Evolutionary conservation across 2,888 invertebrate genomes (phyloP).

Genomic region (Hofmannophila pseudospretella): DNA sequence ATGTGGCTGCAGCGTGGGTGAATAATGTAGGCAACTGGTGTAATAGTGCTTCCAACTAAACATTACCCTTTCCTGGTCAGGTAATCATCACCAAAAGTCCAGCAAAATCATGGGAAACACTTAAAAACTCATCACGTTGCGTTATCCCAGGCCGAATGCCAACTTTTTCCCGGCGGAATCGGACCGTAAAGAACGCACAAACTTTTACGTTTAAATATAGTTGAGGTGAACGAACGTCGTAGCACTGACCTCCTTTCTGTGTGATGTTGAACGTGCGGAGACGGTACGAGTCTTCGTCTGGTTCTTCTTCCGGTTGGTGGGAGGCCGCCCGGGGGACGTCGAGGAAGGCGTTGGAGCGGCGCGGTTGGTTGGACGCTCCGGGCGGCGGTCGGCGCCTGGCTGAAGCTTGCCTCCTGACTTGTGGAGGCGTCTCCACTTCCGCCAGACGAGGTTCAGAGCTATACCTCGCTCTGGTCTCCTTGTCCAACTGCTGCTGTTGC

Average conservation of each 20-base stretch:
- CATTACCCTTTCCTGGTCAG: conserved; percentile 4
- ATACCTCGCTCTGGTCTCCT: conserved; percentile 78
- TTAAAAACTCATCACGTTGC: conserved; percentile 25
- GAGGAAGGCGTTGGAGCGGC: conserved; percentile 84
- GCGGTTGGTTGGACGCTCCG: conserved; percentile 65
- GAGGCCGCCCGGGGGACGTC: conserved; percentile 75
- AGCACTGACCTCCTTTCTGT: conserved; percentile 87
- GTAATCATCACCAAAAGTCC: conserved; percentile 17
- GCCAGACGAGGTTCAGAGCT: conserved; percentile 83
- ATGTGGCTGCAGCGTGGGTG: no score
- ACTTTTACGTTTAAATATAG: conserved; percentile 53
- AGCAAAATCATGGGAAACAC: conserved; percentile 25
- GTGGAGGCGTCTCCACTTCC: conserved; percentile 82
- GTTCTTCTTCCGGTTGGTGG: conserved; percentile 74
- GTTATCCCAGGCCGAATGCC: conserved; percentile 8
- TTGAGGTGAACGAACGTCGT: conserved; percentile 57
- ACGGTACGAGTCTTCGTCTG: conserved; percentile 92
- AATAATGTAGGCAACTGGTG: no score
- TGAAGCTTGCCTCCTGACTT: conserved; percentile 80
- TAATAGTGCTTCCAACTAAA: no score
- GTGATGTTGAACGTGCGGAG: conserved; percentile 95
- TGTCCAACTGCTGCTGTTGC: conserved; percentile 65
- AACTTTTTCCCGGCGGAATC: conserved; percentile 33
- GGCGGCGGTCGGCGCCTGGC: conserved; percentile 74
- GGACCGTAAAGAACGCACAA: conserved; percentile 49